Evolutionary conservation across 2,113 vertebrate genomes (phyloP).

Genomic region (Menidia beryllina): DNA sequence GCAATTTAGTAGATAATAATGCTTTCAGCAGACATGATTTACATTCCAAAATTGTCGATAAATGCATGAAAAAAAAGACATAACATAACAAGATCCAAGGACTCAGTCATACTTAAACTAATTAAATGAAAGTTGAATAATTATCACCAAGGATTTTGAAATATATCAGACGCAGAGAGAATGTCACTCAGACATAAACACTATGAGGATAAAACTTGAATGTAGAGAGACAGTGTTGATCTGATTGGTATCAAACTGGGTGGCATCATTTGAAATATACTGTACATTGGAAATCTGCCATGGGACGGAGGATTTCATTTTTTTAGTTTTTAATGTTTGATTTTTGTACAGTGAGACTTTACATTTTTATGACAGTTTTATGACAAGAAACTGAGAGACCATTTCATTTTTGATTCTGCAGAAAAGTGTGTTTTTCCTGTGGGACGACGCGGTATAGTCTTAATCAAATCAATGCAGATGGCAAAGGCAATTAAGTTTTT

Average conservation of each 20-base stretch:
- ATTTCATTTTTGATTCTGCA: constrained; percentile 42
- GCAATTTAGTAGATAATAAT: background rate
- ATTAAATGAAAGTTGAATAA: constrained; percentile 45
- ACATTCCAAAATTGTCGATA: no score
- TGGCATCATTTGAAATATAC: constrained; percentile 47
- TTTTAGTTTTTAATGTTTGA: background rate
- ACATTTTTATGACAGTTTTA: constrained; percentile 12
- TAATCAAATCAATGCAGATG: constrained; percentile 59
- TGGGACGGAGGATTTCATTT: constrained; percentile 7
- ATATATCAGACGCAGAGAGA: constrained; percentile 33
- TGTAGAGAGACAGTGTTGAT: constrained; percentile 42
- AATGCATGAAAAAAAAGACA: background rate
- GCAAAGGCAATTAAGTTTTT: constrained; percentile 54
- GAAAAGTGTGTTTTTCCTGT: constrained; percentile 28
- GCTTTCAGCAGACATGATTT: no score
- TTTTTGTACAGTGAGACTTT: constrained; percentile 3
- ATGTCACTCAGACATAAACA: constrained; percentile 30
- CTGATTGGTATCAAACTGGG: constrained; percentile 52
- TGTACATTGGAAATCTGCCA: constrained; percentile 20
- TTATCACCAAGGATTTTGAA: constrained; percentile 30
- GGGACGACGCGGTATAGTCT: constrained; percentile 43
- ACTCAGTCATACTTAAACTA: constrained; percentile 38
- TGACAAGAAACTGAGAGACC: constrained; percentile 13
- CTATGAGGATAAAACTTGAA: constrained; percentile 55
- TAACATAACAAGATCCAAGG: background rate